Evolutionary conservation across 2,888 invertebrate genomes (phyloP).

Genomic region (Drosophila sordidapex): DNA sequence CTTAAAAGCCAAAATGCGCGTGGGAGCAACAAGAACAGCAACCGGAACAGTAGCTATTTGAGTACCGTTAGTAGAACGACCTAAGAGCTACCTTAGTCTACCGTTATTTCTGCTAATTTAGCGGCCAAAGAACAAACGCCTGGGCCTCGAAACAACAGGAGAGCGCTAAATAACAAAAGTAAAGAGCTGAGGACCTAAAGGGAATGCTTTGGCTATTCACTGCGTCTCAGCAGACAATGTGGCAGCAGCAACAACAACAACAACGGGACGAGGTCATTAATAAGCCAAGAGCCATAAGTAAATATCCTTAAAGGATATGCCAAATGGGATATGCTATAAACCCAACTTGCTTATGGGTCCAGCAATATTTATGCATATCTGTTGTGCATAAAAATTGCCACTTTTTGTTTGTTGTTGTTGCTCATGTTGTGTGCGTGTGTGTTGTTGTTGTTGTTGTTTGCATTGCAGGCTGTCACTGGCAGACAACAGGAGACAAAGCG

Average conservation of each 20-base stretch:
- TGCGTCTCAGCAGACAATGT: slow-evolving; percentile 61
- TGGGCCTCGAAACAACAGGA: slow-evolving; percentile 42
- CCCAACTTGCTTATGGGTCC: slow-evolving; percentile 59
- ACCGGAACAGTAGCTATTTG: slow-evolving; percentile 69
- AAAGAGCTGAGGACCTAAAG: slow-evolving; percentile 40
- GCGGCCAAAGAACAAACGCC: slow-evolving; percentile 64
- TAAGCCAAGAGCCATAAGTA: slow-evolving; percentile 76
- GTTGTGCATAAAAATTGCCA: slow-evolving; percentile 57
- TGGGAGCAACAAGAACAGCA: slow-evolving; percentile 7
- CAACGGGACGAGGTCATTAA: slow-evolving; percentile 61
- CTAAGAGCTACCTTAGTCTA: slow-evolving; percentile 25
- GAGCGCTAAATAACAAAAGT: slow-evolving; percentile 69
- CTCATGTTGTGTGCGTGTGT: neutral
- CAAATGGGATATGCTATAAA: slow-evolving; percentile 54
- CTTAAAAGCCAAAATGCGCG: slow-evolving; percentile 55
- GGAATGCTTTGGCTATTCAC: slow-evolving; percentile 18
- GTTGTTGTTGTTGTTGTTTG: slow-evolving; percentile 40
- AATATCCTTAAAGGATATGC: slow-evolving; percentile 77
- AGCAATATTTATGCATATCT: slow-evolving; percentile 68
- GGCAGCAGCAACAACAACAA: slow-evolving; percentile 29
- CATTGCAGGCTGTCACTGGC: slow-evolving; percentile 63
- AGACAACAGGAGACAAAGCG: slow-evolving; percentile 77
- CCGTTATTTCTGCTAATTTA: slow-evolving; percentile 79
- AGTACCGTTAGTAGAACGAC: slow-evolving; percentile 66
- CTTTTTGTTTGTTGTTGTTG: slow-evolving; percentile 39